These are phyloP conservation scores for Tetranychus piercei DNA, from an alignment of 2,888 invertebrate genomes.

Conservation along the genomic window DNA sequence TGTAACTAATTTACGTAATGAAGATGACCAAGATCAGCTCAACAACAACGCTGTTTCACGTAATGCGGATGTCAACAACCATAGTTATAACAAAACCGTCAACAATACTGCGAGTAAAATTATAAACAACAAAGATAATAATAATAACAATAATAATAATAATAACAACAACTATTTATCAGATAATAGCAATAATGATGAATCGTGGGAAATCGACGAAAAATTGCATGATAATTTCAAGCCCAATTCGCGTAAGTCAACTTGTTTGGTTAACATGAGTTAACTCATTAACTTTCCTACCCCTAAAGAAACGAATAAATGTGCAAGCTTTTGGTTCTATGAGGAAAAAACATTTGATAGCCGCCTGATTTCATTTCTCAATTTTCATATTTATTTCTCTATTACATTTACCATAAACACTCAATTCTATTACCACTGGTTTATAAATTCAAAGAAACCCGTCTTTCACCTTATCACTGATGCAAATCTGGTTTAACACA, in stretches of 20 bases:
- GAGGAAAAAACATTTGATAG: too few relatives aligned
- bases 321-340: too few relatives aligned
- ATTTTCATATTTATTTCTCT: too few relatives aligned
- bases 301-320: background rate
- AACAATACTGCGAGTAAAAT: background rate
- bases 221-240: conserved; percentile 3
- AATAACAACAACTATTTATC: conserved; percentile 6
- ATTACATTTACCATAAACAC: too few relatives aligned
- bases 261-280: background rate
- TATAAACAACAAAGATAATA: background rate
- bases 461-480: too few relatives aligned
- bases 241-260: conserved; percentile 5
- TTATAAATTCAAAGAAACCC: too few relatives aligned
- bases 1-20: background rate
- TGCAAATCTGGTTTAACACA: too few relatives aligned
- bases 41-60: background rate
- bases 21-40: background rate
- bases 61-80: background rate
- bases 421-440: too few relatives aligned
- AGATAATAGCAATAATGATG: conserved; percentile 1
- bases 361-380: too few relatives aligned
- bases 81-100: background rate
- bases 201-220: background rate
- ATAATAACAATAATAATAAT: conserved; percentile 3
- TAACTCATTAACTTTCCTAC: background rate